Conservation (phyloP, 2,888 invertebrate genomes). For the Dastarcus helophoroides region DNA sequence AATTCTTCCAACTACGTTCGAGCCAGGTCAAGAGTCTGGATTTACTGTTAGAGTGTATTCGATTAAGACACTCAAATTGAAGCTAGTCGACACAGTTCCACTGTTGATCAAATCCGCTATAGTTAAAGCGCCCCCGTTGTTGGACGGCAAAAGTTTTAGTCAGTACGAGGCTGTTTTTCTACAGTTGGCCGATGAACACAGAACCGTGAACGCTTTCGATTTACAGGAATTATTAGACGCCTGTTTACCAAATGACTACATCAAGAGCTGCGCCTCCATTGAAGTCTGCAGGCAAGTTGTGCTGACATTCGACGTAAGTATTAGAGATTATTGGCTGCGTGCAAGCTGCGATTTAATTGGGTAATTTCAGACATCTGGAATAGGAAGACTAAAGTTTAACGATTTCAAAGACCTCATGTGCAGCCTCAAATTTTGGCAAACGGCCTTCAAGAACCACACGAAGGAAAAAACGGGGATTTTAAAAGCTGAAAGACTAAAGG, state of each 20-base stretch:
- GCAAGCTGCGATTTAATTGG: neutral
- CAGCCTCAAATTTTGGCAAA: conserved; percentile 83
- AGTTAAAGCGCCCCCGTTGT: conserved; percentile 59
- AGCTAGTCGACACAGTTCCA: conserved; percentile 56
- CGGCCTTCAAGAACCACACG: conserved; percentile 79
- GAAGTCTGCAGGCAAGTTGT: conserved; percentile 88
- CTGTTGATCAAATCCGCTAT: conserved; percentile 60
- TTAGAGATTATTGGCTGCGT: conserved; percentile 11
- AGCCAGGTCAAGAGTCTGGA: conserved; percentile 79
- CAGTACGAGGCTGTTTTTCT: conserved; percentile 86
- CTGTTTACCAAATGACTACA: conserved; percentile 87
- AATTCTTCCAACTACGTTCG: conserved; percentile 82
- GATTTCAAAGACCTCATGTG: conserved; percentile 89
- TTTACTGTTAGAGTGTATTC: conserved; percentile 78
- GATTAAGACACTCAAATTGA: conserved; percentile 63
- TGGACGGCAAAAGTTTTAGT: conserved; percentile 61
- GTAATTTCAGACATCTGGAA: conserved; percentile 51
- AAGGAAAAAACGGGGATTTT: conserved; percentile 84
- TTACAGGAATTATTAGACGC: conserved; percentile 81
- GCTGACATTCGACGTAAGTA: conserved; percentile 77
- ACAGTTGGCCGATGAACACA: conserved; percentile 81
- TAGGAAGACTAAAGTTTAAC: conserved; percentile 68
- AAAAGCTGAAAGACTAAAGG: conserved; percentile 71
- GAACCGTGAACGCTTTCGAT: conserved; percentile 83
- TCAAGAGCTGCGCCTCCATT: conserved; percentile 85